phyloP scores from a whole-genome alignment of 2,113 vertebrate species.

The Brachyistius frenatus region DNA sequence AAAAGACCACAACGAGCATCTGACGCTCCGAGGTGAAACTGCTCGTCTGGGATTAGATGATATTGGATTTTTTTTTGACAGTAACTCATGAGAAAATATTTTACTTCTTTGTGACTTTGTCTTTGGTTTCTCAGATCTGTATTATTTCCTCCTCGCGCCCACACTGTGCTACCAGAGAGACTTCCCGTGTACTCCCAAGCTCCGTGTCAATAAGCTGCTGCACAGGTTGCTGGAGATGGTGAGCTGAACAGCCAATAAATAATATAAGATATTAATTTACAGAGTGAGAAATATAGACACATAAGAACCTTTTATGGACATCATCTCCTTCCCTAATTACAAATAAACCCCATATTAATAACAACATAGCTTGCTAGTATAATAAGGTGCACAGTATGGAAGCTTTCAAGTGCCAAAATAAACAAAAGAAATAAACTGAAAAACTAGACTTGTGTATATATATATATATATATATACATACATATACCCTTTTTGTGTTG shows the following conservation, averaged over 20 bases:
- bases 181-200: conserved; percentile 51
- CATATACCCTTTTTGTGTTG: too few relatives aligned
- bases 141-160: conserved; percentile 71
- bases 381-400: too few relatives aligned
- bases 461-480: too few relatives aligned
- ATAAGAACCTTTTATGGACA: too few relatives aligned
- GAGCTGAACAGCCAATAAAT: conserved; percentile 26
- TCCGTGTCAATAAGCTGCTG: conserved; percentile 58
- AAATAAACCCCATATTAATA: too few relatives aligned
- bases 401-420: too few relatives aligned
- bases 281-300: too few relatives aligned
- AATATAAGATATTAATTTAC: too few relatives aligned
- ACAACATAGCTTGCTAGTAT: too few relatives aligned
- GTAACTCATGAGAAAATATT: neutral
- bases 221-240: conserved; percentile 70
- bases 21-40: conserved; percentile 53
- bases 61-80: neutral
- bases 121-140: conserved; percentile 50
- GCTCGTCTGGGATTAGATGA: neutral
- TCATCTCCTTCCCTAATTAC: too few relatives aligned
- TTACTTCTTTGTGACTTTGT: conserved; percentile 1
- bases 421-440: too few relatives aligned
- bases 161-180: conserved; percentile 68
- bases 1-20: conserved; percentile 16
- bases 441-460: too few relatives aligned